These are phyloP conservation scores for Coelogynopora nodosa DNA, from an alignment of 2,888 invertebrate species.

Conservation along the genomic window DNA sequence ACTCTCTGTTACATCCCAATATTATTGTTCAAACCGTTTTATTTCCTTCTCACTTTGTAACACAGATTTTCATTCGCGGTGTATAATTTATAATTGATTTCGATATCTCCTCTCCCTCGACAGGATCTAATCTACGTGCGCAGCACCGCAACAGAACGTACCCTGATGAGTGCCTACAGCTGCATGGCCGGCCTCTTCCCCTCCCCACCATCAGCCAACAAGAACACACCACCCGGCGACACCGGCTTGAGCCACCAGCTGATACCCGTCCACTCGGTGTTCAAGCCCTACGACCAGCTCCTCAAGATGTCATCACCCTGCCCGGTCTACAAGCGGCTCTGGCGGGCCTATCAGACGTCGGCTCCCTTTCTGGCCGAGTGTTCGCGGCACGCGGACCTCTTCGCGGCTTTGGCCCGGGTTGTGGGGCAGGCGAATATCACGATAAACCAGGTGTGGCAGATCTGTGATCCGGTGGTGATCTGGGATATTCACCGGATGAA, in stretches of 20 bases:
- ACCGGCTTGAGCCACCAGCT: neutral
- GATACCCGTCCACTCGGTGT: conserved; percentile 14
- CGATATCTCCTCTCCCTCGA: neutral
- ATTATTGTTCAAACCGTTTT: too few relatives aligned
- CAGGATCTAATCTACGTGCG: neutral
- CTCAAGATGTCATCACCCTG: conserved; percentile 29
- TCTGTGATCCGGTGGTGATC: neutral
- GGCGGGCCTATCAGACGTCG: neutral
- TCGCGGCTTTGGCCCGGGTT: neutral
- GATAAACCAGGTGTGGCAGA: neutral
- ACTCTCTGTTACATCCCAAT: too few relatives aligned
- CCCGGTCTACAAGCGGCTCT: neutral
- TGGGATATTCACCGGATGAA: neutral
- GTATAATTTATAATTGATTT: too few relatives aligned
- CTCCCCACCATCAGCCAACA: neutral
- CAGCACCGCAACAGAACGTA: conserved; percentile 4
- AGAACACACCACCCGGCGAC: neutral
- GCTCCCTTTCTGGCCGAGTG: neutral
- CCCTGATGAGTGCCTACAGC: conserved; percentile 16
- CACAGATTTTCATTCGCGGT: too few relatives aligned
- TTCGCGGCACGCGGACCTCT: neutral
- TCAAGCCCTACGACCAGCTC: neutral
- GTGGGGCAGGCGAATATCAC: neutral
- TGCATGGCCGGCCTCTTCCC: conserved; percentile 23
- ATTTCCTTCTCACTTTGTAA: too few relatives aligned